Conservation (phyloP, 2,113 vertebrate genomes). For the Vireo altiloquus region DNA sequence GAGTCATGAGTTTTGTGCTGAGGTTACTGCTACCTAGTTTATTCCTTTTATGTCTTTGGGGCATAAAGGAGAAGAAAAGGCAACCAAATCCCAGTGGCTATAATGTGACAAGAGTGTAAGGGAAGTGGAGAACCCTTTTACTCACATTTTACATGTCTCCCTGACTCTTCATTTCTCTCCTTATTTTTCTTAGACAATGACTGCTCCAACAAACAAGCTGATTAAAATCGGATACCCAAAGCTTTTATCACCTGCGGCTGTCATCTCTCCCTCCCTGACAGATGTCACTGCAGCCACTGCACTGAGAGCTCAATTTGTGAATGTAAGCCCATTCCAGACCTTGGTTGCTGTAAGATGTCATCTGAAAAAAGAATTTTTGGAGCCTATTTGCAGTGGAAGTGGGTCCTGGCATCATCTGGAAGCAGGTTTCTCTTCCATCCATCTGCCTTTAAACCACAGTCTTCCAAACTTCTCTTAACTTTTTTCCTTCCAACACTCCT, state of each 20-base stretch:
- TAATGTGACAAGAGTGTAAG: background rate
- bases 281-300: background rate
- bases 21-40: background rate
- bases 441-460: background rate
- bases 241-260: background rate
- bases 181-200: background rate
- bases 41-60: background rate
- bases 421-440: background rate
- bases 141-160: background rate
- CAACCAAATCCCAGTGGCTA: background rate
- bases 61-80: background rate
- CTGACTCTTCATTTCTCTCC: background rate
- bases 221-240: background rate
- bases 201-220: background rate
- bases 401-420: background rate
- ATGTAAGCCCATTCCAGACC: background rate
- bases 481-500: background rate
- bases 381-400: background rate
- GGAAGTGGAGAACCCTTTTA: background rate
- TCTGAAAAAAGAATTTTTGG: background rate
- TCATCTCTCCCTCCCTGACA: background rate
- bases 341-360: background rate
- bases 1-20: background rate
- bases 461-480: background rate
- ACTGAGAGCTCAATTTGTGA: background rate